Base-by-base conservation (phyloP, 2,888 invertebrate genomes). In the Philereme vetulata region DNA sequence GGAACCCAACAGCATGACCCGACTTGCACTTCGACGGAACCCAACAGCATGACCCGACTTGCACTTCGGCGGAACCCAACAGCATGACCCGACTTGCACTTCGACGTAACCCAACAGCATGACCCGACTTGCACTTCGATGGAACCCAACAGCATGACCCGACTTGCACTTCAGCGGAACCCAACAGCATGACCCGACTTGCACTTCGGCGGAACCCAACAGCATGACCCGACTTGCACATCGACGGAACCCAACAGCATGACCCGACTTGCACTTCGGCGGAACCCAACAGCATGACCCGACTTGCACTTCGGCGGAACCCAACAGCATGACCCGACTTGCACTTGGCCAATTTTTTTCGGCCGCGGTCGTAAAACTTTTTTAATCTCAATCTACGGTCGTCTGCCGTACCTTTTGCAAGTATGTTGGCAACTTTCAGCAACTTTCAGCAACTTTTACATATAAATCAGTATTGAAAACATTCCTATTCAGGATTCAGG, bases 351-450 rank as follows among this genome's bases (percentile, higher is more conserved):
- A 34, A 11, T 81, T 84, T 84, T 84, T 78, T 51, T 38, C 7
- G 70, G 69, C 70, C 71, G 72, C 72, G 76, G 75, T 61, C 70
- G 75, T 68, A 70, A 84, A 90, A 89, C 80, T 90, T 90, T 90
- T 90, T 90, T 90, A 90, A 89, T 90, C 86, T 88, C 65, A 60
- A 64, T 64, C 61, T 64, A 44, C 51, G 60, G 51, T 59, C 56
- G 56, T 59, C 59, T 54, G 60, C 62, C 64, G 60, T 64, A 61
- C 62, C 63, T 60, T 55, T 55, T 40, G 49, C 55, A 64, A 61
- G 54, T 63, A 69, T 61, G 65, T 56, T 43, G 35, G 60, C 36
- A 69, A 65, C 69, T 69, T 67, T 50, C 4, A 32, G 38, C 55
- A 54, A 46, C 46, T 61, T 56, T 40, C 21, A 35, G 45, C 53